These are phyloP conservation scores for Drosophila niveifrons DNA, from an alignment of 2,888 invertebrate species.

Conservation along the genomic window DNA sequence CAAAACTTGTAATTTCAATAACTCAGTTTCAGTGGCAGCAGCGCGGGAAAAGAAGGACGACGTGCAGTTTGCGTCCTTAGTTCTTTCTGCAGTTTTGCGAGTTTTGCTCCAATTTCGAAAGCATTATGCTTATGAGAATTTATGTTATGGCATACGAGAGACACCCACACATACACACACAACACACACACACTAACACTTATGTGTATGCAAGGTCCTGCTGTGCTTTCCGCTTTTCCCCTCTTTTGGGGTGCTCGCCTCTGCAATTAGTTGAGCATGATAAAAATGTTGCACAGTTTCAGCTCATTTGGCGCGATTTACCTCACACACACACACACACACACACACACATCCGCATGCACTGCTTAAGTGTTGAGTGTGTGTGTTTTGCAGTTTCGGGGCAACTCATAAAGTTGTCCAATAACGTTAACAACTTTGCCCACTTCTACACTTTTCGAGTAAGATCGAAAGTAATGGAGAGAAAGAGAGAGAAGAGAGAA, in stretches of 20 bases:
- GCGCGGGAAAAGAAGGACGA: background rate
- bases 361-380: background rate
- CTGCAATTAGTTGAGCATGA: constrained; percentile 75
- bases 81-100: constrained; percentile 30
- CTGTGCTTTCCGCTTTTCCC: background rate
- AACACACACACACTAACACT: background rate
- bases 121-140: constrained; percentile 82
- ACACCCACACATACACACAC: constrained; percentile 18
- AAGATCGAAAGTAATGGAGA: too few relatives aligned
- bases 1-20: constrained; percentile 69
- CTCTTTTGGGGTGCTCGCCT: constrained; percentile 6
- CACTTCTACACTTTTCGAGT: background rate
- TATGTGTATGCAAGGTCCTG: constrained; percentile 15
- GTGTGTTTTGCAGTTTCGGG: constrained; percentile 27
- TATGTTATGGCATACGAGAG: constrained; percentile 65
- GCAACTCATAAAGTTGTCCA: constrained; percentile 49
- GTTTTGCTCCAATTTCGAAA: constrained; percentile 77
- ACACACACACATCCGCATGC: constrained; percentile 11
- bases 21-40: constrained; percentile 52
- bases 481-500: background rate
- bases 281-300: constrained; percentile 70
- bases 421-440: constrained; percentile 44
- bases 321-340: constrained; percentile 39
- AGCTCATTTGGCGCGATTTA: constrained; percentile 72
- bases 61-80: constrained; percentile 16